A percentile compares a stretch with the other conserved stretches of the same genome.
Evolutionary conservation across 1,140 invertebrate species (phyloP).

Genomic region (Drosophila bocki): DNA sequence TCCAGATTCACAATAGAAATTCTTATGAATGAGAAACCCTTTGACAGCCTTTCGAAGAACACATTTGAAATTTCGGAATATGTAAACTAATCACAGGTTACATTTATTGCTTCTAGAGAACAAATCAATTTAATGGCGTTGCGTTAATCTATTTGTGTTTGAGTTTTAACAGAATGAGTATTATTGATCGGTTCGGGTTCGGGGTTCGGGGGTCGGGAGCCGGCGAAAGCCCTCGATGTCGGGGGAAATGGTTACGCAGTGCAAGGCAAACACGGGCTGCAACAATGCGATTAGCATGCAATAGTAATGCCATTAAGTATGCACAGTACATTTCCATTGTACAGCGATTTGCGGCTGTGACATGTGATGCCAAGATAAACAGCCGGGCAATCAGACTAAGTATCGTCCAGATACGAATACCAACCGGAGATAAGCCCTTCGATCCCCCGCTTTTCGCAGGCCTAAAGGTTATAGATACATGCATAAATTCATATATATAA

Average conservation of each 20-base stretch:
- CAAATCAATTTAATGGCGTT: constrained; percentile 19
- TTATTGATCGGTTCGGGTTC: constrained; percentile 18
- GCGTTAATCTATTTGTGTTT: constrained; percentile 25
- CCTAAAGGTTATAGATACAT: constrained; percentile 2
- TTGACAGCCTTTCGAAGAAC: too few species aligned
- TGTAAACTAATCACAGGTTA: not conserved
- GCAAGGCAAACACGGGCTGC: constrained; percentile 35
- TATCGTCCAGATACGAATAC: constrained; percentile 26
- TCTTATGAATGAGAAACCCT: not conserved
- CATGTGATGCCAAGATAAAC: constrained; percentile 56
- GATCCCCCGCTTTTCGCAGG: not conserved
- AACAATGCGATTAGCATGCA: constrained; percentile 50
- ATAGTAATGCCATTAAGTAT: constrained; percentile 49
- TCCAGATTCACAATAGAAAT: too few species aligned
- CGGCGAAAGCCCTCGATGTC: constrained; percentile 14
- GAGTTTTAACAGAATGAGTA: constrained; percentile 7
- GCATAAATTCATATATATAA: not conserved
- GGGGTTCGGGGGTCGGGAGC: not conserved
- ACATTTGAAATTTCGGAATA: not conserved
- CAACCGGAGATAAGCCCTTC: constrained; percentile 21
- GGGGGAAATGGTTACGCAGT: constrained; percentile 32
- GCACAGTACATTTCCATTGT: constrained; percentile 33
- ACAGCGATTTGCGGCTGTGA: constrained; percentile 40
- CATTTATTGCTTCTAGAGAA: not conserved
- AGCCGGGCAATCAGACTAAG: constrained; percentile 54